phyloP scores from a whole-genome alignment of 2,888 invertebrate genomes.

The Nomada fabriciana region DNA sequence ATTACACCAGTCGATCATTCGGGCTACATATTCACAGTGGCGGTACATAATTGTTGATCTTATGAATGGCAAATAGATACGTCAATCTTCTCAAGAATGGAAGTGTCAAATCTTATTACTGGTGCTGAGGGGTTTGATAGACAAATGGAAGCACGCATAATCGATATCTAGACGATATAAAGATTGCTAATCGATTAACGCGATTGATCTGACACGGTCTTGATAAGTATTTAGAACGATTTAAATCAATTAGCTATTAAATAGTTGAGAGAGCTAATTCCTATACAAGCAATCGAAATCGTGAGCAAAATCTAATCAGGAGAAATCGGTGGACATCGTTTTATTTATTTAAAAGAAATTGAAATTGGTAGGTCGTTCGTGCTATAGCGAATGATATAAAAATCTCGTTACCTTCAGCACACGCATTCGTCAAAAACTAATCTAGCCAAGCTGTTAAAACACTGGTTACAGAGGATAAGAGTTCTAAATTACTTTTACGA shows the following conservation, averaged over 20 bases:
- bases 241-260: background rate
- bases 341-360: background rate
- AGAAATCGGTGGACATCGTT: background rate
- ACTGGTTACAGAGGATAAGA: too few relatives aligned
- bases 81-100: constrained; percentile 56
- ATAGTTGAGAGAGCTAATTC: too few relatives aligned
- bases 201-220: background rate
- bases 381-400: background rate
- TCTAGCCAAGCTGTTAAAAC: background rate
- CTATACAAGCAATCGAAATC: too few relatives aligned
- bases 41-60: constrained; percentile 52
- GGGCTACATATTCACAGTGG: constrained; percentile 38
- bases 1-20: constrained; percentile 42
- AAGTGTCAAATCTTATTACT: constrained; percentile 27
- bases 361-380: too few relatives aligned
- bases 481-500: too few relatives aligned
- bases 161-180: background rate
- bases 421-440: too few relatives aligned
- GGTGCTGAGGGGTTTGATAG: constrained; percentile 17
- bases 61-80: constrained; percentile 43
- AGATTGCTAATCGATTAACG: background rate
- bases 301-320: background rate
- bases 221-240: background rate
- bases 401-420: too few relatives aligned
- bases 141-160: constrained; percentile 48